Conservation (phyloP, 1,140 invertebrate genomes). For the Formica exsecta region DNA sequence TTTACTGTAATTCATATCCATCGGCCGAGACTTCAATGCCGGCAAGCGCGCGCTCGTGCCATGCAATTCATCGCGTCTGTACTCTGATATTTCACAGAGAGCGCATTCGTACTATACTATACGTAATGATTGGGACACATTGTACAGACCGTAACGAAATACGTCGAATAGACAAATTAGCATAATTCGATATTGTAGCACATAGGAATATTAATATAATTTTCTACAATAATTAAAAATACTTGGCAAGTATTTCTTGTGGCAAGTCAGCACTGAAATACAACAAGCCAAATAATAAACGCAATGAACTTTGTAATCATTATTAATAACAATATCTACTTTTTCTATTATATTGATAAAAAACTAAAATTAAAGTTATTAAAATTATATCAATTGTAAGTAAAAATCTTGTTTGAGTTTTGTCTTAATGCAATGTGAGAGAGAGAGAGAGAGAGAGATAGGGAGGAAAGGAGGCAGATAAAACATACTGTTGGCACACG, state of each 20-base stretch:
- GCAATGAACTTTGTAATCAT: not conserved
- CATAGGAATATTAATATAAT: constrained; percentile 5
- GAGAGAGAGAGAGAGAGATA: not conserved
- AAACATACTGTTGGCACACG: too few species aligned
- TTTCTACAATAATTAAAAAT: not conserved
- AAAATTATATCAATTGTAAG: not conserved
- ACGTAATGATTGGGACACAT: constrained; percentile 30
- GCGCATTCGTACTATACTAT: constrained; percentile 1
- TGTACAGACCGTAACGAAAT: not conserved
- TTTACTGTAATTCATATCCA: constrained; percentile 58
- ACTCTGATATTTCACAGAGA: constrained; percentile 50
- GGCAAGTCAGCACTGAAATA: not conserved
- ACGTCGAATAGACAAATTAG: not conserved
- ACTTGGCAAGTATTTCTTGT: not conserved
- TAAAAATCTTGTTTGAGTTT: not conserved
- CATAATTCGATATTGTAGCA: not conserved
- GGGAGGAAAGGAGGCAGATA: too few species aligned
- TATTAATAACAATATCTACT: not conserved
- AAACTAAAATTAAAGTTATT: not conserved
- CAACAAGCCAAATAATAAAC: not conserved
- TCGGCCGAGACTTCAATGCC: constrained; percentile 64
- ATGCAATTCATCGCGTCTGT: constrained; percentile 44
- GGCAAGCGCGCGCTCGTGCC: constrained; percentile 55
- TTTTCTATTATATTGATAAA: not conserved
- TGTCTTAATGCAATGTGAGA: not conserved